Evolutionary conservation across 2,113 vertebrate species (phyloP).

Genomic region (Conger conger): DNA sequence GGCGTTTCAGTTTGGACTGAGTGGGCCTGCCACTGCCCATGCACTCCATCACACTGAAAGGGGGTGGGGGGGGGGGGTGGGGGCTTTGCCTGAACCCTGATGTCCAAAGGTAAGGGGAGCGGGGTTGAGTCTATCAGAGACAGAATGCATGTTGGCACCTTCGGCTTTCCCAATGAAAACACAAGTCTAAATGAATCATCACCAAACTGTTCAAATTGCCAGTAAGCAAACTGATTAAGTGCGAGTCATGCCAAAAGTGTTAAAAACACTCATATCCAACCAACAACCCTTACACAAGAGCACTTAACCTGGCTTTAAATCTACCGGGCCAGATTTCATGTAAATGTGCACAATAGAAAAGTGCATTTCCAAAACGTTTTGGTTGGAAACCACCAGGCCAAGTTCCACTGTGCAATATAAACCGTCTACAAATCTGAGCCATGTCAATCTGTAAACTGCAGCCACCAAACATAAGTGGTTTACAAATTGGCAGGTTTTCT

Average conservation of each 20-base stretch:
- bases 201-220: not conserved
- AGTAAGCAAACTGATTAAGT: not conserved
- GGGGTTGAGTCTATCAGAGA: not conserved
- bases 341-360: not conserved
- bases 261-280: not conserved
- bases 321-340: not conserved
- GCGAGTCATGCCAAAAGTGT: not conserved
- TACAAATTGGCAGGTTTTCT: not conserved
- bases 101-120: not conserved
- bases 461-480: not conserved
- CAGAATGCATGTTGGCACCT: not conserved
- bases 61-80: not conserved
- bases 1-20: not conserved
- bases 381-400: not conserved
- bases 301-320: not conserved
- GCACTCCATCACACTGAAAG: slow-evolving; percentile 5
- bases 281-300: not conserved
- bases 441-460: not conserved
- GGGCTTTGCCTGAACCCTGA: not conserved
- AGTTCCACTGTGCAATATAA: not conserved
- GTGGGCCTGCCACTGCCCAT: slow-evolving; percentile 9
- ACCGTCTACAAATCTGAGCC: not conserved
- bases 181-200: not conserved
- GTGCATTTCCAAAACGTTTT: not conserved
- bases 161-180: not conserved